Evolutionary conservation across 23 tunicate genomes (phyloP).

Genomic region (Halocynthia aurantium): DNA sequence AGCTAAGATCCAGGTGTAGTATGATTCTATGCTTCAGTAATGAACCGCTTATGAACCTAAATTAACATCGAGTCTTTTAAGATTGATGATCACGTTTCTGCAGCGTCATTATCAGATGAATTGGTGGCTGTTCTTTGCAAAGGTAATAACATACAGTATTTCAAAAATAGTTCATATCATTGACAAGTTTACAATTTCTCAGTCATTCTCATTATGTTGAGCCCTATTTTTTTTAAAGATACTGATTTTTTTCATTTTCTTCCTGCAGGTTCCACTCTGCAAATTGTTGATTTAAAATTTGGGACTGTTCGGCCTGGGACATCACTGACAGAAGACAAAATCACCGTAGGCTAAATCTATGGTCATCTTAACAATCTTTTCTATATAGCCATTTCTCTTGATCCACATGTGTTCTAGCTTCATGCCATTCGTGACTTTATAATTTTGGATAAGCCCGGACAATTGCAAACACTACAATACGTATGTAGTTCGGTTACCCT

Average conservation of each 20-base stretch:
- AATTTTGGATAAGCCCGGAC: slow-evolving; percentile 12
- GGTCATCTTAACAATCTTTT: background rate
- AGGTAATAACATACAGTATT: background rate
- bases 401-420: background rate
- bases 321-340: too few relatives aligned
- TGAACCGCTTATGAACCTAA: background rate
- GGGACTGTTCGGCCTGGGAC: background rate
- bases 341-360: background rate
- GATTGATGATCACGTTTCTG: slow-evolving; percentile 1
- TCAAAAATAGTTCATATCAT: background rate
- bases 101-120: background rate
- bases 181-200: background rate
- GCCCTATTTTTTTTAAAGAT: background rate
- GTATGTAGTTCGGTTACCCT: background rate
- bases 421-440: background rate
- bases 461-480: background rate
- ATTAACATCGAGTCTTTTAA: background rate
- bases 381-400: background rate
- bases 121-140: background rate
- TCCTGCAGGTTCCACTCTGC: too few relatives aligned
- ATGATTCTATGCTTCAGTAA: background rate
- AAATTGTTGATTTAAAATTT: background rate
- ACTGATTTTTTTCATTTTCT: background rate
- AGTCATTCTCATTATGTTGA: background rate
- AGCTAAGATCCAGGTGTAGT: background rate